Conservation (phyloP, 2,888 invertebrate species). For the Pterobdella sp. region DNA sequence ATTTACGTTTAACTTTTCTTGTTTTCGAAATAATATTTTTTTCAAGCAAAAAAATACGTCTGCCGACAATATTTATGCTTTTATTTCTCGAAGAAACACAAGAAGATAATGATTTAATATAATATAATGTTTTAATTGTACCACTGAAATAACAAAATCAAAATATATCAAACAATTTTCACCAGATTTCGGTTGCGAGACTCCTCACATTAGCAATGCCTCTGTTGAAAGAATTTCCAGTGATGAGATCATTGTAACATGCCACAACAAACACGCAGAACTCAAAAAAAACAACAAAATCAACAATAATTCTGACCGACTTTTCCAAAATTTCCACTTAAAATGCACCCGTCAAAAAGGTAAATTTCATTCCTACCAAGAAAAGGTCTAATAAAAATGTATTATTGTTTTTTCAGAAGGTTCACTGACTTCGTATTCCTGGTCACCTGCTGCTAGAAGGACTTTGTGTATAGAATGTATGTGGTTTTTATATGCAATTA, state of each 20-base stretch:
- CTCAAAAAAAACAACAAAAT: background rate
- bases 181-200: background rate
- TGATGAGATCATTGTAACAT: background rate
- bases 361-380: no score
- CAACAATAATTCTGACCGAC: background rate
- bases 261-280: background rate
- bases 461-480: background rate
- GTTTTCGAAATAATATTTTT: no score
- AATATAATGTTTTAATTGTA: background rate
- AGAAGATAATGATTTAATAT: background rate
- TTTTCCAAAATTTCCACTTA: background rate
- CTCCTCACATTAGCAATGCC: background rate
- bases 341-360: slow-evolving; percentile 3
- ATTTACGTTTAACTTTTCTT: background rate
- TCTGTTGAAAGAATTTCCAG: background rate
- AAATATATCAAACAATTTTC: background rate
- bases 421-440: background rate
- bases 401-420: background rate
- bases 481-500: no score
- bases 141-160: no score
- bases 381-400: no score
- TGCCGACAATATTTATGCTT: no score
- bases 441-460: background rate
- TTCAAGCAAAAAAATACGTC: no score
- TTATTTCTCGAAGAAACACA: no score